phyloP scores from a whole-genome alignment of 2,113 vertebrate species.

The Anoura caudifer region DNA sequence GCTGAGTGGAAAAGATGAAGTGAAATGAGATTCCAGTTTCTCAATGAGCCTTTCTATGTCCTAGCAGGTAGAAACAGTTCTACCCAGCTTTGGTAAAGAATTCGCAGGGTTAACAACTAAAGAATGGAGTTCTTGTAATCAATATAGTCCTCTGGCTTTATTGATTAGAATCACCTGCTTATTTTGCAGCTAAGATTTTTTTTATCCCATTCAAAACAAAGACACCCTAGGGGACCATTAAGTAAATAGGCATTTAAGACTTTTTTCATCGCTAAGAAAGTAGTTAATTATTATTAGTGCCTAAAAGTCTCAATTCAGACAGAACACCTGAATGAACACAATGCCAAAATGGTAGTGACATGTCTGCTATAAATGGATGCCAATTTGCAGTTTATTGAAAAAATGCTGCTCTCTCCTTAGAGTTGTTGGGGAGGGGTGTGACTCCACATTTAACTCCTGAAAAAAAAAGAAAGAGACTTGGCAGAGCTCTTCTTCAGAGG shows the following conservation, averaged over 20 bases:
- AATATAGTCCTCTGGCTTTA: constrained; percentile 90
- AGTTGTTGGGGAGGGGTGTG: not conserved
- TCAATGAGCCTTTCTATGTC: constrained; percentile 70
- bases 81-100: constrained; percentile 79
- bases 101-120: constrained; percentile 88
- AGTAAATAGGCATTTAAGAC: constrained; percentile 89
- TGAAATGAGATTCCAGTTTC: constrained; percentile 77
- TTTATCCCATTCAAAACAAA: constrained; percentile 90
- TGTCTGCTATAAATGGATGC: constrained; percentile 54
- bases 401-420: constrained; percentile 37
- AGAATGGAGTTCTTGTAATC: constrained; percentile 89
- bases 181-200: constrained; percentile 87
- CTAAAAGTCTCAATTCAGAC: constrained; percentile 85
- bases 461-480: not conserved
- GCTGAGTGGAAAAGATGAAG: constrained; percentile 61
- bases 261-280: constrained; percentile 87
- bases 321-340: constrained; percentile 77
- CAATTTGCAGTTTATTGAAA: constrained; percentile 42
- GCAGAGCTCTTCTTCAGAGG: not conserved
- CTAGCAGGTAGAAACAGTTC: constrained; percentile 67
- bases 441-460: not conserved
- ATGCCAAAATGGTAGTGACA: constrained; percentile 55
- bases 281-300: constrained; percentile 89
- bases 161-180: constrained; percentile 91
- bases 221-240: constrained; percentile 89